Evolutionary conservation across 92 coral and sea anemone species (phyloP).

Genomic region (Bergia puertoricense): DNA sequence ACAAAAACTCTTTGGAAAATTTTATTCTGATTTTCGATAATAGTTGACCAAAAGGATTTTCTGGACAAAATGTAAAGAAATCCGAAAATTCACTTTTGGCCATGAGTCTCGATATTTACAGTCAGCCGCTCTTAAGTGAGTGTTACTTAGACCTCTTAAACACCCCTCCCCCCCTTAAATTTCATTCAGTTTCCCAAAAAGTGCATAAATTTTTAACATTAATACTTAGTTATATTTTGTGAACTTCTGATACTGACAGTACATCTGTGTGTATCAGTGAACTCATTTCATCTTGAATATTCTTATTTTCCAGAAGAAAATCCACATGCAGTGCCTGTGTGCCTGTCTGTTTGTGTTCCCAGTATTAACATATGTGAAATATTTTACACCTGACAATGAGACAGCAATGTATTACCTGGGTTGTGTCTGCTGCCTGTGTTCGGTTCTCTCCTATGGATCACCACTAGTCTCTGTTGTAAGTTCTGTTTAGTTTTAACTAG

Average conservation of each 20-base stretch:
- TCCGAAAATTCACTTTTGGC: too few relatives aligned
- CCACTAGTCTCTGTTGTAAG: constrained; percentile 86
- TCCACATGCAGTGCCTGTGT: constrained; percentile 29
- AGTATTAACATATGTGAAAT: constrained; percentile 67
- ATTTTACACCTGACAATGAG: constrained; percentile 59
- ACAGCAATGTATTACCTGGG: constrained; percentile 74
- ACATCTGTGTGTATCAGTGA: background rate
- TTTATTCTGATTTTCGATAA: too few relatives aligned
- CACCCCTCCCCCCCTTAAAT: too few relatives aligned
- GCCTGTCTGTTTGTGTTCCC: constrained; percentile 41
- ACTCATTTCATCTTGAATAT: background rate
- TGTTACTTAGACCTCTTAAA: too few relatives aligned
- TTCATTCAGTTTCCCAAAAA: too few relatives aligned
- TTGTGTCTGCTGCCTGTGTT: constrained; percentile 66
- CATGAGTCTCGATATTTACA: too few relatives aligned
- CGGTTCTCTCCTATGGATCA: constrained; percentile 83
- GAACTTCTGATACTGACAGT: background rate
- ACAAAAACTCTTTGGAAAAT: too few relatives aligned
- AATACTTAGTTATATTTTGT: background rate
- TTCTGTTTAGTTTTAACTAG: background rate
- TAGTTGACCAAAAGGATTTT: too few relatives aligned
- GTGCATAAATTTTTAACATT: background rate
- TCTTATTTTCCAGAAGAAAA: constrained; percentile 18
- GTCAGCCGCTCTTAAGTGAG: too few relatives aligned
- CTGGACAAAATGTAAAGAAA: too few relatives aligned